Percentiles rank a stretch among this genome's conserved stretches.
Evolutionary conservation across 2,797 vertebrate species (phyloP).

Genomic region (Gallinago solitaria): DNA sequence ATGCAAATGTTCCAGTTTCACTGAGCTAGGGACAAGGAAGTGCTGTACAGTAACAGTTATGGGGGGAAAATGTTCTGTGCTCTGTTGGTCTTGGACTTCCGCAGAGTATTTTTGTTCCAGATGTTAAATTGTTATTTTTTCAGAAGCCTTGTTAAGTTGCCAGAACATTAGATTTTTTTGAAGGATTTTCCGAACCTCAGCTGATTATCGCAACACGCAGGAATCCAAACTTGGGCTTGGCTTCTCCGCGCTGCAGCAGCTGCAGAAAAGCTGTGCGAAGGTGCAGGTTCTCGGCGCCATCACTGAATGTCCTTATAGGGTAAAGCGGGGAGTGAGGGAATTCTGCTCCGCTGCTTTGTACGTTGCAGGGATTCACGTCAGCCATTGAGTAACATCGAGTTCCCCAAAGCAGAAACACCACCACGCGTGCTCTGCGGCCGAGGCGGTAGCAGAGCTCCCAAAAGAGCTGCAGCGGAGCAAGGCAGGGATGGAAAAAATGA

Average conservation of each 20-base stretch:
- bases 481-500: not conserved
- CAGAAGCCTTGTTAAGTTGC: slow-evolving; percentile 76
- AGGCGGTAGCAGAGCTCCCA: not conserved
- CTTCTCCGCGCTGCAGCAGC: slow-evolving; percentile 78
- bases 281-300: slow-evolving; percentile 54
- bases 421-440: accelerated
- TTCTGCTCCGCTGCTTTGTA: slow-evolving; percentile 42
- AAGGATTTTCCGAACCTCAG: slow-evolving; percentile 78
- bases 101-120: slow-evolving; percentile 75
- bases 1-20: slow-evolving; percentile 51
- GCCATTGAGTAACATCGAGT: not conserved
- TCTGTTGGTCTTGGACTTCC: slow-evolving; percentile 73
- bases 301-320: slow-evolving; percentile 81
- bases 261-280: slow-evolving; percentile 79
- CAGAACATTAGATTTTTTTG: slow-evolving; percentile 66
- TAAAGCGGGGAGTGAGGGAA: slow-evolving; percentile 62
- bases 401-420: slow-evolving; percentile 3
- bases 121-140: slow-evolving; percentile 79
- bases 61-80: slow-evolving; percentile 68
- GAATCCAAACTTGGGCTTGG: slow-evolving; percentile 76
- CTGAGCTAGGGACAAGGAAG: slow-evolving; percentile 59
- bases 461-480: not conserved
- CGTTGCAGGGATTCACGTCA: not conserved
- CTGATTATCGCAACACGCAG: slow-evolving; percentile 80
- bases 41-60: slow-evolving; percentile 64